Evolutionary conservation across 1,140 invertebrate genomes (phyloP), one percentile per base, ranked within the genome.

Genomic region (Whitmania pigra): DNA sequence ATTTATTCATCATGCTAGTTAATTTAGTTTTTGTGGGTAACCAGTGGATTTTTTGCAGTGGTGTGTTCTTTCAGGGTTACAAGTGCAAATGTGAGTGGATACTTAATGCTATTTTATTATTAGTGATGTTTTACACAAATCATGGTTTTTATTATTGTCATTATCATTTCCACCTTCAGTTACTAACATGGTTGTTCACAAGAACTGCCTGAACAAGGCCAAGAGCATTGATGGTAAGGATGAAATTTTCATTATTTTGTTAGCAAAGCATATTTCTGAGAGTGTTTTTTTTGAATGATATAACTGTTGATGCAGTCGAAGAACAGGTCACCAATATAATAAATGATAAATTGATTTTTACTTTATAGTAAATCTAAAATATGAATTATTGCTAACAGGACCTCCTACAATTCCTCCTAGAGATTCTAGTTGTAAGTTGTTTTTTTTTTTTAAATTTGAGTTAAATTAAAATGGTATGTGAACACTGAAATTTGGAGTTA

Each of bases 11-110:
- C 43, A 15, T 49, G 15, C 9, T 7, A 49, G 13, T 49, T 0
- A 49, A 49, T 22, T 63, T 18, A 13, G 2, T n/a, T 63, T 25
- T 63, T 57, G 20, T 57, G 54, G 9, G 5, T 25, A 57, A 57
- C 54, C 20, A 57, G 20, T 57, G 54, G n/a, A 3, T 63, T 63
- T 66, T 74, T 76, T 76, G 94, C 6, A 92, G 92, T 82, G 94
- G 94, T 29, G 85, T 90, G 74, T 92, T 95, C 82, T 91, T 78
- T 76, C 83, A 85, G 75, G 84, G 84, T 17, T 85, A 85, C 74
- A 73, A 78, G 53, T 84, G 83, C 76, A 74, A 76, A 77, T 76
- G 81, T 83, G 76, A 77, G 77, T 22, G 49, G n/a, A 31, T 22
- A 4, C 57, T 40, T 72, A 71, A 73, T 68, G 74, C 17, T 67